A percentile compares a stretch with the other conserved stretches of the same genome.
Evolutionary conservation across 1,140 invertebrate species (phyloP).

Genomic region (Drosophila persimilis): DNA sequence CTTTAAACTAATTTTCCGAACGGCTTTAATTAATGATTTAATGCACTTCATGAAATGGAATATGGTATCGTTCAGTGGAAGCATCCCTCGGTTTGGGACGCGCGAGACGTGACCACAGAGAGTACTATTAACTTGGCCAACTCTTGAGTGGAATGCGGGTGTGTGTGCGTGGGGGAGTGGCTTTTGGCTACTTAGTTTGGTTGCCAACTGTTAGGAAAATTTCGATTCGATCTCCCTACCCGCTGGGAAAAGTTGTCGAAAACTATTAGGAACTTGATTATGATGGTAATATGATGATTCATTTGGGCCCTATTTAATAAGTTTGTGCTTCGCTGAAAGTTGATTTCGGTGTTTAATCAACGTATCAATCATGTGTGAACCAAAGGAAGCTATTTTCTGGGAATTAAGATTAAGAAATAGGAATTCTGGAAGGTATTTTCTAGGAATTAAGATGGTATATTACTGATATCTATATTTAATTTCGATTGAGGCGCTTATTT

Average conservation of each 20-base stretch:
- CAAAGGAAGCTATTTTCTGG: too few relatives aligned
- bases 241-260: conserved; percentile 11
- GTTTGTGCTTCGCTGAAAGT: conserved; percentile 8
- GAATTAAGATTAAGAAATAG: too few relatives aligned
- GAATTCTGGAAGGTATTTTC: too few relatives aligned
- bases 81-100: too few relatives aligned
- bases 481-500: too few relatives aligned
- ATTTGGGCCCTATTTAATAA: conserved; percentile 3
- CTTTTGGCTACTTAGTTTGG: conserved; percentile 25
- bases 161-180: not conserved
- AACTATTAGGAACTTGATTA: conserved; percentile 36
- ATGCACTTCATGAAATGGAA: too few relatives aligned
- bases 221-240: not conserved
- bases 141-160: conserved; percentile 24
- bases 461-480: too few relatives aligned
- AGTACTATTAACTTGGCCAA: conserved; percentile 50
- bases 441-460: too few relatives aligned
- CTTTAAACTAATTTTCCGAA: too few relatives aligned
- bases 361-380: too few relatives aligned
- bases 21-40: too few relatives aligned
- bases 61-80: too few relatives aligned
- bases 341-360: not conserved
- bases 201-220: conserved; percentile 9
- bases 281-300: conserved; percentile 9
- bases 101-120: conserved; percentile 1